Conservation (phyloP, 2,888 invertebrate species). For the Mythimna pallens region DNA sequence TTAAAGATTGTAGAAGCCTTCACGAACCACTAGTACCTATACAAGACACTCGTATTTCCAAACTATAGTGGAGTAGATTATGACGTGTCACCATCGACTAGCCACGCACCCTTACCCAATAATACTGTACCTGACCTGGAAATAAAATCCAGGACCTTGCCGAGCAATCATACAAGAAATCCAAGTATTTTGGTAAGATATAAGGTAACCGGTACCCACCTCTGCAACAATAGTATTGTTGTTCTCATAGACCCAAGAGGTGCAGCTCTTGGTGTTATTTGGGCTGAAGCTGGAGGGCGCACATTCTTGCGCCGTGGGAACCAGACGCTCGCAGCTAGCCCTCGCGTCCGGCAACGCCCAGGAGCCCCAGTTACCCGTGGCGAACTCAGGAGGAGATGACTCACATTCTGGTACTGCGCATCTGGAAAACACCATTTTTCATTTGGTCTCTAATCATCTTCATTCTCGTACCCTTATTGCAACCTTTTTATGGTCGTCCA, state of each 20-base stretch:
- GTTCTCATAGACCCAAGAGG: slow-evolving; percentile 80
- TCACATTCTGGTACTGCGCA: slow-evolving; percentile 87
- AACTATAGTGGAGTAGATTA: no score
- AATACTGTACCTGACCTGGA: neutral
- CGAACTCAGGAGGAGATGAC: slow-evolving; percentile 70
- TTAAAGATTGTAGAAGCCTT: no score
- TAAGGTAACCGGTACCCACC: no score
- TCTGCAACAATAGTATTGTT: slow-evolving; percentile 79
- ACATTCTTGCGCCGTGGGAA: slow-evolving; percentile 73
- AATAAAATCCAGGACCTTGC: no score
- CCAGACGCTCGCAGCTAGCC: slow-evolving; percentile 76
- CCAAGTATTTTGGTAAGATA: neutral
- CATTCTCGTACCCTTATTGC: no score
- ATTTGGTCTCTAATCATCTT: no score
- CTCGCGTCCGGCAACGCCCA: slow-evolving; percentile 80
- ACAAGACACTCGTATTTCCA: no score
- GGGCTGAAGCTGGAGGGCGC: slow-evolving; percentile 73
- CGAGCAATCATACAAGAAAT: no score
- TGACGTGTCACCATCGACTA: no score
- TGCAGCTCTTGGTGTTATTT: slow-evolving; percentile 75
- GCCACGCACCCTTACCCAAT: no score
- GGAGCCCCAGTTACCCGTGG: slow-evolving; percentile 77
- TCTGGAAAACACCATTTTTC: slow-evolving; percentile 66
- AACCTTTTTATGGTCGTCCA: no score
- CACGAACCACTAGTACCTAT: no score